Base-by-base conservation (phyloP, 2,797 vertebrate species). In the Ceryle rudis region DNA sequence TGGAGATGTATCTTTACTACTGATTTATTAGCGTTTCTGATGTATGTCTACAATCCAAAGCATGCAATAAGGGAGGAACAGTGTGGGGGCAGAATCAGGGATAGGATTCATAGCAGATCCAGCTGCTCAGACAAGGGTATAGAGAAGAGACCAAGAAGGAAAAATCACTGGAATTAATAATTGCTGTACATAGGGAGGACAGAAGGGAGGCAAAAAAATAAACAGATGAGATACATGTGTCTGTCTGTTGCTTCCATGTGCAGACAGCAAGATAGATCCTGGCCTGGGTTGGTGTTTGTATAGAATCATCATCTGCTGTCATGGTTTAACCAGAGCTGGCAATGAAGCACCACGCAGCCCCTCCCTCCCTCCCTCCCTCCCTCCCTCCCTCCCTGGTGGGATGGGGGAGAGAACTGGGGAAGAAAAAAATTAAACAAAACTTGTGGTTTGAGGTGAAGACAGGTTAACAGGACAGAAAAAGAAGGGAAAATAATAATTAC, bases 31-130 rank as follows among this genome's bases (percentile, higher is more conserved):
- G 28, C 44, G 19, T 60, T 95, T 73, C 62, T 72, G 55, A 60
- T 0, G 0, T 41, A n/a, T 0, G 0, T 37, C 31, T 62, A 16
- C 54, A 57, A 31, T 5, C 11, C 0, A 2, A 72, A 75, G 26
- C 12, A 46, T 49, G 41, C 51, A 73, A 5, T 33, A 62, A 46
- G 0, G 2, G 37, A 80, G 62, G 58, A 82, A 39, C 2, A 8
- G 41, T 10, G 73, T 1, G 0, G 42, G 31, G n/a, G 10, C 15
- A 81, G 54, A 78, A 51, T 39, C 51, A 55, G 60, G 31, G 8
- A 29, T 12, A 26, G 18, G 8, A 81, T 93, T 92, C 35, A 14
- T 7, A 70, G 65, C 22, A 91, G 54, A 73, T 44, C 14, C 28
- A 67, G 44, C 37, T 87, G 28, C 35, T 73, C 1, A 4, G 31